These are phyloP conservation scores for Upupa epops DNA, from an alignment of 2,113 vertebrate genomes.

Conservation along the genomic window DNA sequence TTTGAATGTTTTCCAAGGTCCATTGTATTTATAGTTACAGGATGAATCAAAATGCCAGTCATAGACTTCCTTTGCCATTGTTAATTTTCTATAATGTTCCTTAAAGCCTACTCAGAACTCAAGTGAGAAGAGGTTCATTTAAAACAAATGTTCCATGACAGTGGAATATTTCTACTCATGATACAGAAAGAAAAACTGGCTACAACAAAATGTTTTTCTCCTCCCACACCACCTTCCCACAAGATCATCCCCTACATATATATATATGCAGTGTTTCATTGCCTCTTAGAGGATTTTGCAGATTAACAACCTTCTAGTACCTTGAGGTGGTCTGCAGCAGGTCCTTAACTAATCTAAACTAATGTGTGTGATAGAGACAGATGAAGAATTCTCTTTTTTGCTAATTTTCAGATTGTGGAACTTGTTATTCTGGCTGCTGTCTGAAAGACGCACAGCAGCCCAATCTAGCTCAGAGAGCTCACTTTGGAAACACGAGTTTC, in stretches of 20 bases:
- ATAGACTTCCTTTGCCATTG: not conserved
- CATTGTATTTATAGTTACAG: slow-evolving; percentile 1
- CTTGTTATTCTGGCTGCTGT: not conserved
- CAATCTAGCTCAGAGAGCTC: not conserved
- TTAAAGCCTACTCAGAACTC: not conserved
- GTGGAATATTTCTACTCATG: not conserved
- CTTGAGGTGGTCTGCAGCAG: not conserved
- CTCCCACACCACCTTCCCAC: rapidly evolving
- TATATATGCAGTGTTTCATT: not conserved
- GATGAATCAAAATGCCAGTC: slow-evolving; percentile 8
- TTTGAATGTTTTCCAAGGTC: not conserved
- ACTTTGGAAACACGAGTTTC: not conserved
- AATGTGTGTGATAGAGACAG: not conserved
- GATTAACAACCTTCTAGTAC: not conserved
- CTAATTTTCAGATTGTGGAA: not conserved
- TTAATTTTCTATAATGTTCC: not conserved
- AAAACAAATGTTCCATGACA: not conserved
- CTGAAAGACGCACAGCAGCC: not conserved
- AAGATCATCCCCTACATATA: rapidly evolving
- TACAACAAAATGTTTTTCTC: not conserved
- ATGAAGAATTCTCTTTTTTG: not conserved
- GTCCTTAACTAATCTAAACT: too few relatives aligned
- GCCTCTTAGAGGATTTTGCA: not conserved
- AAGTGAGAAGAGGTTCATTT: not conserved
- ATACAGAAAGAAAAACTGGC: not conserved